Percentiles rank a stretch among this genome's conserved stretches.
Conservation (phyloP, 2,797 vertebrate species). For the Thunnus albacares region DNA sequence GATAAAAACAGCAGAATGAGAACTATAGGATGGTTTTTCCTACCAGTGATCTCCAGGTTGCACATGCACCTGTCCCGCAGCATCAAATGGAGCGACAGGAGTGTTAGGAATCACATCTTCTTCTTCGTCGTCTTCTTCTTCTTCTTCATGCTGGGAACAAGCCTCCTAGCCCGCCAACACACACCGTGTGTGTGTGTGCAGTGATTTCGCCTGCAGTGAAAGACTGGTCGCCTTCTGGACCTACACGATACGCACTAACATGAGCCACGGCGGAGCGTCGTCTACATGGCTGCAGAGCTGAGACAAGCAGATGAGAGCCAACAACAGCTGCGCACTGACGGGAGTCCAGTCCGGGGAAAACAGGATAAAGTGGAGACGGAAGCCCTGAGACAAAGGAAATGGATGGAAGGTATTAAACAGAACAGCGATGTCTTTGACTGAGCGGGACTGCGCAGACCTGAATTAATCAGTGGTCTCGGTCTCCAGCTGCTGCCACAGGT, state of each 20-base stretch:
- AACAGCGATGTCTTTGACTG: conserved; percentile 67
- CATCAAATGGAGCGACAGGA: conserved; percentile 32
- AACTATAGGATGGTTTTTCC: neutral
- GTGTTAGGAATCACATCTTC: neutral
- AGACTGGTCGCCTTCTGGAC: conserved; percentile 12
- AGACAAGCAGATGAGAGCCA: conserved; percentile 70
- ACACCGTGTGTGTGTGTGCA: conserved; percentile 20
- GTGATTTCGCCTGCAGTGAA: conserved; percentile 4
- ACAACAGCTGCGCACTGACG: conserved; percentile 74
- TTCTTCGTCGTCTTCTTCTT: conserved; percentile 7
- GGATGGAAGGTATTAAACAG: conserved; percentile 46
- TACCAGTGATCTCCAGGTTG: conserved; percentile 48
- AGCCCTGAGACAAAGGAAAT: conserved; percentile 67
- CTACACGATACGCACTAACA: conserved; percentile 24
- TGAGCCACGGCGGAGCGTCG: conserved; percentile 37
- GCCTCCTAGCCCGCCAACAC: neutral
- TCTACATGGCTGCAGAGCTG: conserved; percentile 58
- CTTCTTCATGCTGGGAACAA: neutral
- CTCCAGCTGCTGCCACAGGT: conserved; percentile 83
- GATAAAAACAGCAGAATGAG: neutral
- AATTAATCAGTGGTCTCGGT: conserved; percentile 68
- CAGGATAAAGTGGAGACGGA: conserved; percentile 53
- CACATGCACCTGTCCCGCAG: conserved; percentile 52
- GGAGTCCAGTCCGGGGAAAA: conserved; percentile 41
- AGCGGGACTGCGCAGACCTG: conserved; percentile 32